Evolutionary conservation across 2,113 vertebrate genomes (phyloP).

Genomic region (Forbesichthys papilliferus): DNA sequence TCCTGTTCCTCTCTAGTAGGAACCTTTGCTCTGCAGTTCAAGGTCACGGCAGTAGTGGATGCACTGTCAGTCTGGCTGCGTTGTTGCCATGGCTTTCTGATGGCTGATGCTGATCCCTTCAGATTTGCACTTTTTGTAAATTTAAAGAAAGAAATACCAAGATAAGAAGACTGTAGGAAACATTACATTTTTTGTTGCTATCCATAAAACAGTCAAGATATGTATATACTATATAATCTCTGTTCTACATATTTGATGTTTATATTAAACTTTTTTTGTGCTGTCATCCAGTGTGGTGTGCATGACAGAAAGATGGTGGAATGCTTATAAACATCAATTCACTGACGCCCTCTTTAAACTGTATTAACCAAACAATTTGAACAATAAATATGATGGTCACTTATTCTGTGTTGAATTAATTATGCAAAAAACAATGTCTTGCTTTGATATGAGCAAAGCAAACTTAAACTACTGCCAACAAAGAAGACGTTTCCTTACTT

Average conservation of each 20-base stretch:
- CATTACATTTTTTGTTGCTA: conserved; percentile 15
- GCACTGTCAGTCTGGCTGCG: conserved; percentile 19
- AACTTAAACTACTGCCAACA: too few relatives aligned
- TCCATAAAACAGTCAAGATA: conserved; percentile 75
- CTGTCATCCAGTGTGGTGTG: conserved; percentile 44
- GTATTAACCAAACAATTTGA: conserved; percentile 67
- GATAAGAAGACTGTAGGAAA: conserved; percentile 48
- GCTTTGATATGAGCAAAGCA: too few relatives aligned
- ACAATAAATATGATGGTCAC: conserved; percentile 75
- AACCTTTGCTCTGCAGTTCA: conserved; percentile 34
- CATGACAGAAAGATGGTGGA: conserved; percentile 40
- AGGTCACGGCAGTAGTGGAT: conserved; percentile 65
- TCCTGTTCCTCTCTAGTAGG: conserved; percentile 65
- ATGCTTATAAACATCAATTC: conserved; percentile 47
- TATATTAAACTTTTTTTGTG: conserved; percentile 30
- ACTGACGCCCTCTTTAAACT: conserved; percentile 66
- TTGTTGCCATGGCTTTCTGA: conserved; percentile 35
- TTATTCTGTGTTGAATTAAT: conserved; percentile 41
- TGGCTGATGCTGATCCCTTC: not conserved
- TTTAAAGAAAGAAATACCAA: conserved; percentile 55
- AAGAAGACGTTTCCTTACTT: too few relatives aligned
- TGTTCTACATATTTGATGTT: not conserved
- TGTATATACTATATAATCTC: not conserved
- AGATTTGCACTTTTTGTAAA: conserved; percentile 75
- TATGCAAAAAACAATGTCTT: not conserved